Percentiles rank a stretch among this genome's conserved stretches.
Evolutionary conservation across 2,797 vertebrate genomes (phyloP).

Genomic region (Pantherophis alleghaniensis): DNA sequence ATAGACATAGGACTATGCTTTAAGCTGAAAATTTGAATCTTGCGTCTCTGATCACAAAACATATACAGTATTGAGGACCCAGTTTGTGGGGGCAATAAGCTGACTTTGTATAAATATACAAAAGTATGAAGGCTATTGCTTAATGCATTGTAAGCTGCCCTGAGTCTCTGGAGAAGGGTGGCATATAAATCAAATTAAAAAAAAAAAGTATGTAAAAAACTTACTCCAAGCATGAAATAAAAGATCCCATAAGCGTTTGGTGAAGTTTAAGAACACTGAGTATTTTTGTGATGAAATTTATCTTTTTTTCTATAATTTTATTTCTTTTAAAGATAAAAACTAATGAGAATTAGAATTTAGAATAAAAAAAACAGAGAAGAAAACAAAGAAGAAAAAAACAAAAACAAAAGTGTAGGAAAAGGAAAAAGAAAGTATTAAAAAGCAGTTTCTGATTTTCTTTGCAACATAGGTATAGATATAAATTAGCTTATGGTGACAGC

Average conservation of each 20-base stretch:
- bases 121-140: too few species aligned
- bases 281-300: background rate
- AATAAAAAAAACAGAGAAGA: background rate
- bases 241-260: slow-evolving; percentile 41
- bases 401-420: background rate
- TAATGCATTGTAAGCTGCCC: too few species aligned
- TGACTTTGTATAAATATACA: too few species aligned
- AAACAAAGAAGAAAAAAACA: background rate
- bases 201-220: background rate
- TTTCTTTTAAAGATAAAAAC: background rate
- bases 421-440: background rate
- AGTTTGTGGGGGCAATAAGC: too few species aligned
- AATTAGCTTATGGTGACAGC: background rate
- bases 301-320: background rate
- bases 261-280: slow-evolving; percentile 54
- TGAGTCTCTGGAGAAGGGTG: too few species aligned
- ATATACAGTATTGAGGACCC: too few species aligned
- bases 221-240: slow-evolving; percentile 35
- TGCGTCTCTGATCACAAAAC: background rate
- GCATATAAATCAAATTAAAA: too few species aligned
- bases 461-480: background rate
- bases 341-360: background rate
- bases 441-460: background rate
- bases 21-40: background rate
- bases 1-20: background rate